Base-by-base conservation (phyloP, 2,113 vertebrate genomes). In the Eulemur macaco region DNA sequence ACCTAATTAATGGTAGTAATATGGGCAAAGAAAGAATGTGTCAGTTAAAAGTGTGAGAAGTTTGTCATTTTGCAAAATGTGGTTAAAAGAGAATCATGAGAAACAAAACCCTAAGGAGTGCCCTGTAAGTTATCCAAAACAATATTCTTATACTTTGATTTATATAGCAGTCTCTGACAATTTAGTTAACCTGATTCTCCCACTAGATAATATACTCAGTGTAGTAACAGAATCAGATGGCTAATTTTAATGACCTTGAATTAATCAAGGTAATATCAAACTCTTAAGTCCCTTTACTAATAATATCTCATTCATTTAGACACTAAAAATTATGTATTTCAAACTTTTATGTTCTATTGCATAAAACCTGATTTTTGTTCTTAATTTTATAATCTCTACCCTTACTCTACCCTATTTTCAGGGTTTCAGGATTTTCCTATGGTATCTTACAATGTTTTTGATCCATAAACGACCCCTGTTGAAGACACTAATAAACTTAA, bases 161-260 rank as follows among this genome's bases (percentile, higher is more conserved):
- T 60, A 93, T 45, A 78, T 4, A 60, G 27, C 29, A 91, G 15
- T 80, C 47, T 86, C 58, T 77, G 20, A 82, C 39, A 68, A 27
- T 27, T 77, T n/a, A 50, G 47, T 73, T 87, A 37, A 68, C 64
- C 80, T 85, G 42, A 89, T 71, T 76, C 25, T 74, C 37, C 42
- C 15, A 71, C 17, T 52, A 80, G 78, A 81, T 34, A 66, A 80
- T 45, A 50, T 5, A 34, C 27, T 76, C 42, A 71, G 15, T 42
- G 69, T 45, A 47, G 39, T 92, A 80, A 96, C 37, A 76, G 94
- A 91, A 92, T 88, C 18, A 39, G n/a, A 39, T 47, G 64, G 54
- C 50, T 78, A 89, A 83, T 78, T 96, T 96, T 76, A 78, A 85
- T 31, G 25, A 88, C 8, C 45, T 11, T 80, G 78, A 82, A 93